phyloP scores from a whole-genome alignment of 23 tunicate genomes.

The Styela plicata region DNA sequence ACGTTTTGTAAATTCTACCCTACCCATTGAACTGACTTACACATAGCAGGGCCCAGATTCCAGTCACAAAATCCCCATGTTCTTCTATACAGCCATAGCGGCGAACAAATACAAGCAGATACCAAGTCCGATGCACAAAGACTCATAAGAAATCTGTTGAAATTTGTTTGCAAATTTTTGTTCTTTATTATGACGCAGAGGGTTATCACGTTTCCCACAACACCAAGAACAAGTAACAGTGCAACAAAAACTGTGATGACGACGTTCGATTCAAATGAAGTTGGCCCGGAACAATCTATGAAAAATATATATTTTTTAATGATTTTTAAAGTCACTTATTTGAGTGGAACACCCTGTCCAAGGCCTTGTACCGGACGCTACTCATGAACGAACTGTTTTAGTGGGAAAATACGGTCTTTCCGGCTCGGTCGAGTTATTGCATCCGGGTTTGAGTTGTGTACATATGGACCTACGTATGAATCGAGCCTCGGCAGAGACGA shows the following conservation, averaged over 20 bases:
- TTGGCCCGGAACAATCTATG: conserved; percentile 6
- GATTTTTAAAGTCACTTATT: too few relatives aligned
- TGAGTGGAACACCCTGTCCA: too few relatives aligned
- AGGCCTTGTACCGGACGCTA: too few relatives aligned
- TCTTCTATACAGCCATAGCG: conserved; percentile 85
- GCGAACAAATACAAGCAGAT: conserved; percentile 84
- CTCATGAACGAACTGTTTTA: too few relatives aligned
- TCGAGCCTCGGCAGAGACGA: too few relatives aligned
- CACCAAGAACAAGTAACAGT: background rate
- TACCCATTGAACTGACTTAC: too few relatives aligned
- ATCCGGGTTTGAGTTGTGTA: too few relatives aligned
- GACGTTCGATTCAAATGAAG: background rate
- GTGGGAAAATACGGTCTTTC: too few relatives aligned
- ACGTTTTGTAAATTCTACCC: too few relatives aligned
- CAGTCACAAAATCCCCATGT: conserved; percentile 85
- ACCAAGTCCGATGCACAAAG: conserved; percentile 79
- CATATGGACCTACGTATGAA: too few relatives aligned
- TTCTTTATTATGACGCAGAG: conserved; percentile 9
- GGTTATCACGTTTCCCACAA: conserved; percentile 13
- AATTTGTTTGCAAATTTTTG: conserved; percentile 32
- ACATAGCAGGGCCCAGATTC: conserved; percentile 54
- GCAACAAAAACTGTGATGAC: conserved; percentile 12
- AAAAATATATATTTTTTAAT: background rate
- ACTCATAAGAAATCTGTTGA: conserved; percentile 59
- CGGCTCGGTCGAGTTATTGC: too few relatives aligned